Evolutionary conservation across 2,113 vertebrate species (phyloP), one percentile per base, ranked within the genome.

Genomic region (Aegithalos caudatus): DNA sequence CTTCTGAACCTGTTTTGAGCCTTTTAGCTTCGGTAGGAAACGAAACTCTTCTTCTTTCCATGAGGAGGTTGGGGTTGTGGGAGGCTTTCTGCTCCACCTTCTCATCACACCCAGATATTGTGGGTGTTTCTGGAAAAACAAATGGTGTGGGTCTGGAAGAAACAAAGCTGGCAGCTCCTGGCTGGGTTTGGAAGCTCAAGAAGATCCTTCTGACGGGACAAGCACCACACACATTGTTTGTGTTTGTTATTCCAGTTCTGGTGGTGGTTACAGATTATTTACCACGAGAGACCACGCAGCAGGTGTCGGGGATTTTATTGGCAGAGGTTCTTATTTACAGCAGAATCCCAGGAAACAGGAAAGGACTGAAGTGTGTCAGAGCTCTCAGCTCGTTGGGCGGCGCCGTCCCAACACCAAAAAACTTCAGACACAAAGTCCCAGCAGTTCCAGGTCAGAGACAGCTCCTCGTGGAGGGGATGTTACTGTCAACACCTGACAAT

Each of bases 181-280:
- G 48, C 38, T 64, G 11, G 38, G 8, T 48, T n/a, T 14, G 5
- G 65, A 31, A 42, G 12, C 29, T 53, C 1, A 0, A 22, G 38
- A 37, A 24, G 35, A 11, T 60, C 45, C 29, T 60, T 28, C 19
- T 25, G 31, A 6, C 0, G 2, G 10, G 11, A 48, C 8, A 10
- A 38, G 16, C 14, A 1, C n/a, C 6, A 9, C 5, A 6, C 0
- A 0, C 2, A 4, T 9, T 18, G 31, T 20, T 25, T 22, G 18
- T 1, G 0, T 53, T 73, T 47, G 31, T 44, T 40, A 7, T 4
- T 60, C 56, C 66, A 7, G 9, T 35, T 17, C 61, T 45, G 28
- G 14, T 6, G 51, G 19, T 9, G 28, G 10, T 56, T 27, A 2
- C 1, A 0, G 29, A 3, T 51, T 11, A 14, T 81, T 88, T 15